Conservation (phyloP, 2,888 invertebrate genomes). For the Drosophila lutescens region DNA sequence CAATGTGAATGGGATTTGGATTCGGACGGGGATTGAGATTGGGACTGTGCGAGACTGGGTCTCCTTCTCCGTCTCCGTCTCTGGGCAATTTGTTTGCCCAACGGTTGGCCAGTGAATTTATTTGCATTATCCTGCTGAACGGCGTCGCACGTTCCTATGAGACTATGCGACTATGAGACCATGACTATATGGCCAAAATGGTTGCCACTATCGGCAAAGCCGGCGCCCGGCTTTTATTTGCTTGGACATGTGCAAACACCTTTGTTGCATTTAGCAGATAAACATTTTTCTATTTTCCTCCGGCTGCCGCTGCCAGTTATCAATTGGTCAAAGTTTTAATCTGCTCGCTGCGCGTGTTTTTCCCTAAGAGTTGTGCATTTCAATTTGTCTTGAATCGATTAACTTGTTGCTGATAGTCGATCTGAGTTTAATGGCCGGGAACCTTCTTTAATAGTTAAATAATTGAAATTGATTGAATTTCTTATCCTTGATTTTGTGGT, state of each 20-base stretch:
- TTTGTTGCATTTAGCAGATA: slow-evolving; percentile 68
- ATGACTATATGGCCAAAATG: slow-evolving; percentile 9
- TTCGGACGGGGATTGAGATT: slow-evolving; percentile 1
- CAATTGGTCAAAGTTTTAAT: slow-evolving; percentile 51
- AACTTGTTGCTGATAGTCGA: slow-evolving; percentile 41
- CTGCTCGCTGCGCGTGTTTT: slow-evolving; percentile 5
- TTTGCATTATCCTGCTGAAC: slow-evolving; percentile 71
- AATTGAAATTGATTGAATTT: neutral
- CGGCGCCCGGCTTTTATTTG: slow-evolving; percentile 56
- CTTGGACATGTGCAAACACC: slow-evolving; percentile 79
- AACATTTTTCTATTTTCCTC: slow-evolving; percentile 49
- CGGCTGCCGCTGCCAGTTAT: slow-evolving; percentile 58
- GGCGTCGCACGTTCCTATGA: slow-evolving; percentile 24
- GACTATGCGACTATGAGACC: neutral
- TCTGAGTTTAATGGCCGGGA: neutral
- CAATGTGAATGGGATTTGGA: slow-evolving; percentile 2
- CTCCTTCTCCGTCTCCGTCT: slow-evolving; percentile 13
- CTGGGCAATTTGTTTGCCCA: slow-evolving; percentile 66
- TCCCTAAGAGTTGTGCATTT: slow-evolving; percentile 40
- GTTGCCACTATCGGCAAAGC: slow-evolving; percentile 16
- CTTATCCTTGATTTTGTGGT: no score
- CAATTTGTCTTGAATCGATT: slow-evolving; percentile 68
- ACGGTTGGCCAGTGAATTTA: slow-evolving; percentile 65
- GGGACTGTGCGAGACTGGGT: slow-evolving; percentile 1
- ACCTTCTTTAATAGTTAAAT: neutral